Percentiles rank a stretch among this genome's conserved stretches.
Evolutionary conservation across 2,797 vertebrate genomes (phyloP).

Genomic region (Lepilemur septentrionalis): DNA sequence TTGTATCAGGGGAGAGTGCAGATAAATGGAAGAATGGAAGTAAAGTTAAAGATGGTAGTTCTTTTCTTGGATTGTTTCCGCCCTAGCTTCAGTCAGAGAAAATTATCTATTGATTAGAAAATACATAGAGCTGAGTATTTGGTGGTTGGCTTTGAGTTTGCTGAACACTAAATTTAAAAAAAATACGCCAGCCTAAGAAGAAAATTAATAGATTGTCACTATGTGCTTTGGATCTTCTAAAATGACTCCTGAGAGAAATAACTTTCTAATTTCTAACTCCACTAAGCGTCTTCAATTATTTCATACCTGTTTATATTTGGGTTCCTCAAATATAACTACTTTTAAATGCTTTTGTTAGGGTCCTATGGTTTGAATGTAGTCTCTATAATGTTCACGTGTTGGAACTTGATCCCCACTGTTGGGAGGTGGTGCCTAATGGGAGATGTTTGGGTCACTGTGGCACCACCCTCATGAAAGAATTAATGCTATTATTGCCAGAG

Average conservation of each 20-base stretch:
- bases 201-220: slow-evolving; percentile 11
- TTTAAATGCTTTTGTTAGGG: not conserved
- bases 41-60: not conserved
- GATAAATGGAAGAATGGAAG: not conserved
- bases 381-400: not conserved
- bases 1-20: not conserved
- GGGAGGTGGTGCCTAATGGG: not conserved
- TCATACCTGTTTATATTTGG: not conserved
- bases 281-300: not conserved
- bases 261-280: not conserved
- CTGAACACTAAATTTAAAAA: slow-evolving; percentile 36
- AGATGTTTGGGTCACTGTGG: too few species aligned
- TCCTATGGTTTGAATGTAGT: not conserved
- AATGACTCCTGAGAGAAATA: not conserved
- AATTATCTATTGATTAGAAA: slow-evolving; percentile 23
- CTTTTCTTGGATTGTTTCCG: not conserved
- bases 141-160: not conserved
- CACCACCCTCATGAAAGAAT: not conserved
- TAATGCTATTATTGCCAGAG: not conserved
- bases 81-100: not conserved
- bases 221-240: not conserved
- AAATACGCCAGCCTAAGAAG: not conserved
- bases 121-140: not conserved
- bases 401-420: not conserved
- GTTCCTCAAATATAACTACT: not conserved